phyloP scores from a whole-genome alignment of 2,797 vertebrate genomes.

The Champsocephalus esox region DNA sequence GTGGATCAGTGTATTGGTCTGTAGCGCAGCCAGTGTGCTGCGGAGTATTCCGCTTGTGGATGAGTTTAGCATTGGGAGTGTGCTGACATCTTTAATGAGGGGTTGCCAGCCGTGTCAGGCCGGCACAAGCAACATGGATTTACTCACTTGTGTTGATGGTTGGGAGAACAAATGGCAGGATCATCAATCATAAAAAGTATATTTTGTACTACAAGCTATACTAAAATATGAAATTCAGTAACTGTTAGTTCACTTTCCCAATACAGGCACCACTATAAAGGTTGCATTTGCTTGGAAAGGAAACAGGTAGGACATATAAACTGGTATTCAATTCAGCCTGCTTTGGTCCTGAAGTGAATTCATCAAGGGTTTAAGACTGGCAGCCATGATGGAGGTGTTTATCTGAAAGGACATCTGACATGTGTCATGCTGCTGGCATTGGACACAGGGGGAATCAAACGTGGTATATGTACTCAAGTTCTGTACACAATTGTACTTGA shows the following conservation, averaged over 20 bases:
- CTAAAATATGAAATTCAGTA: neutral
- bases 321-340: neutral
- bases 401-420: too few species aligned
- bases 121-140: neutral
- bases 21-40: conserved; percentile 34
- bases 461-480: too few species aligned
- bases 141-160: neutral
- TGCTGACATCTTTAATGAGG: neutral
- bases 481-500: too few species aligned
- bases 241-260: neutral
- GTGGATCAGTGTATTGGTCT: conserved; percentile 38
- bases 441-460: too few species aligned
- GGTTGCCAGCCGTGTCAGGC: too few species aligned
- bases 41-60: conserved; percentile 26
- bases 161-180: neutral
- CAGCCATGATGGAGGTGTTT: conserved; percentile 24
- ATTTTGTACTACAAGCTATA: neutral
- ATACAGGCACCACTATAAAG: neutral
- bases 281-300: neutral
- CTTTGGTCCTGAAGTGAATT: conserved; percentile 6
- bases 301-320: neutral
- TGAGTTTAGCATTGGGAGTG: conserved; percentile 15
- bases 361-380: neutral
- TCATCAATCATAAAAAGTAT: neutral
- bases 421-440: too few species aligned